Evolutionary conservation across 2,113 vertebrate genomes (phyloP), one percentile per base, ranked within the genome.

Genomic region (Paraplagusia blochii): DNA sequence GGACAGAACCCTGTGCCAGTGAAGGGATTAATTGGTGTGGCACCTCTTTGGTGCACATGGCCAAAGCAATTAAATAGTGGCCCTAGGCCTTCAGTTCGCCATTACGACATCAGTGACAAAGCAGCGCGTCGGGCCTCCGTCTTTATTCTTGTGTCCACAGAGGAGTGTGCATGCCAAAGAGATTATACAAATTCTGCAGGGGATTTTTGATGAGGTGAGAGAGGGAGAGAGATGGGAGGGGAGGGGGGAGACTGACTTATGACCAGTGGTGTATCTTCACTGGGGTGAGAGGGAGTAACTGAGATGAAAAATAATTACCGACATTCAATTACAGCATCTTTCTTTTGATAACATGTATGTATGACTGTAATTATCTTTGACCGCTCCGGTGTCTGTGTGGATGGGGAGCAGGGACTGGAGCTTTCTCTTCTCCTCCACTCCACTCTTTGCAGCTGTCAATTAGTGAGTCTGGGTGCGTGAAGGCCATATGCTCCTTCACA

Each of bases 391-490:
- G 70, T 80, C 57, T 74, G 57, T 62, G 63, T 46, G 44, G 33
- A 50, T 65, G 40, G 15, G 34, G 51, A 51, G 59, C 64, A 65
- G 51, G 68, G 63, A 74, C 63, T 76, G 59, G 74, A 76, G 43
- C 72, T 88, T 82, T 86, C 72, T 87, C 66, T 81, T 73, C 62
- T 55, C 78, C 77, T 62, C 53, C 74, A 66, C 77, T 62, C 53
- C 74, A 66, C 75, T 88, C 87, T 85, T 84, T 84, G 78, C 76
- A 88, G 87, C 80, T 72, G 44, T 89, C 88, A 91, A 90, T 90
- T 90, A 91, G 87, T 72, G 77, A 81, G 74, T 54, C 58, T 5
- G 49, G 59, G 56, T 85, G 82, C 78, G 74, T 58, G 58, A 86
- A 82, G 81, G 74, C 73, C 77, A 60, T 59, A 62, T 66, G 82